These are phyloP conservation scores for Progne subis DNA, from an alignment of 2,113 vertebrate species.

Conservation along the genomic window DNA sequence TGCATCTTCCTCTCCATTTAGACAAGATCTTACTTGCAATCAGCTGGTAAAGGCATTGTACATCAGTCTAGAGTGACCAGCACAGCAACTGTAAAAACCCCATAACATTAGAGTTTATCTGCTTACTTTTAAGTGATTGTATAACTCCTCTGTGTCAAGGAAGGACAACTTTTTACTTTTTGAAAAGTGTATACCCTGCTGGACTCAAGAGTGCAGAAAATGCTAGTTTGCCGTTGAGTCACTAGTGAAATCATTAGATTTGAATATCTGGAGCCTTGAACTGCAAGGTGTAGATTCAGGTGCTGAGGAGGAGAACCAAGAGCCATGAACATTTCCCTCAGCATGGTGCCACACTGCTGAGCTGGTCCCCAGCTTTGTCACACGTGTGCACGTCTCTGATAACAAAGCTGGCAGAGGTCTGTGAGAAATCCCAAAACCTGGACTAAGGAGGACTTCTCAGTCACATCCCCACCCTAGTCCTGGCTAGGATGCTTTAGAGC, in stretches of 20 bases:
- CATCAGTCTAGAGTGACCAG: not conserved
- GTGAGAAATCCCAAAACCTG: not conserved
- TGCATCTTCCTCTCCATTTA: not conserved
- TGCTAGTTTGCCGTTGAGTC: not conserved
- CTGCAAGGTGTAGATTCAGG: not conserved
- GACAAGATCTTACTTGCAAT: not conserved
- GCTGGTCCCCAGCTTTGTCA: not conserved
- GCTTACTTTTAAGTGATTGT: not conserved
- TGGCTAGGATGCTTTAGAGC: not conserved
- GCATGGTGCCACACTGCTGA: accelerated
- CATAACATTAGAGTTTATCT: not conserved
- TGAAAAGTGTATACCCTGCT: not conserved
- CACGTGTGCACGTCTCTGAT: accelerated
- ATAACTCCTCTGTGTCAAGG: not conserved
- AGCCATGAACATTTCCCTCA: not conserved
- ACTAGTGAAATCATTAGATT: not conserved
- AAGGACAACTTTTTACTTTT: not conserved
- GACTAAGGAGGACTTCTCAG: not conserved
- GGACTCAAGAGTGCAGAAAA: not conserved
- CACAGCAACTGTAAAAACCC: not conserved
- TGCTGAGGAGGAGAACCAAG: not conserved
- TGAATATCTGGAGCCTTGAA: not conserved
- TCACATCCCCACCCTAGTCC: no score
- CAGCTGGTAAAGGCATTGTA: not conserved
- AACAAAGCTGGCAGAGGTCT: not conserved